Percentiles rank a stretch among this genome's conserved stretches.
Evolutionary conservation across 2,888 invertebrate genomes (phyloP).

Genomic region (Ctena decussata): DNA sequence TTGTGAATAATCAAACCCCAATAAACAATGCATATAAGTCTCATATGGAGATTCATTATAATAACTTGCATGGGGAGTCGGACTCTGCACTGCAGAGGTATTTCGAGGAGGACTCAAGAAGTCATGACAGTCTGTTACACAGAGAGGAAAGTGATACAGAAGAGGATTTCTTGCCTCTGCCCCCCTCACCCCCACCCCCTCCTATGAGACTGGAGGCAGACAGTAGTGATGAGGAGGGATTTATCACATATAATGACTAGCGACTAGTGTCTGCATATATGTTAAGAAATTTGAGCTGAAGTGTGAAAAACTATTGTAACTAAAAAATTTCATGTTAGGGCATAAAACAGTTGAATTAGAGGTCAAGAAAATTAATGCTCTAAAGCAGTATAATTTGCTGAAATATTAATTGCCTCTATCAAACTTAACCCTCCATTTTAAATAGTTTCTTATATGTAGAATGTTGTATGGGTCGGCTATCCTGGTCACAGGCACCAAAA

Average conservation of each 20-base stretch:
- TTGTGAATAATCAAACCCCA: neutral
- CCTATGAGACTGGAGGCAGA: slow-evolving; percentile 57
- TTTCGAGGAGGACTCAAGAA: slow-evolving; percentile 33
- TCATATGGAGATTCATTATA: slow-evolving; percentile 61
- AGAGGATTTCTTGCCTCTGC: slow-evolving; percentile 56
- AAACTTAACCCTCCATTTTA: too few relatives aligned
- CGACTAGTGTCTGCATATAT: too few relatives aligned
- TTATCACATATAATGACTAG: slow-evolving; percentile 3
- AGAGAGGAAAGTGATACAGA: slow-evolving; percentile 63
- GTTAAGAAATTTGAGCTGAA: too few relatives aligned
- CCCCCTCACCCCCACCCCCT: slow-evolving; percentile 67
- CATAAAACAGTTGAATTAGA: too few relatives aligned
- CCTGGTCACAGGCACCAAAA: too few relatives aligned
- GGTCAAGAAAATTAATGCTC: too few relatives aligned
- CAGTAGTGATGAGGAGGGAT: slow-evolving; percentile 29
- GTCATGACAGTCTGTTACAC: slow-evolving; percentile 56
- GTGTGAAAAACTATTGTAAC: too few relatives aligned
- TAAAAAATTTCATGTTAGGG: too few relatives aligned
- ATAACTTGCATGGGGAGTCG: slow-evolving; percentile 50
- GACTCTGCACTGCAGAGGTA: slow-evolving; percentile 30
- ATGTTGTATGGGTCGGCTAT: too few relatives aligned
- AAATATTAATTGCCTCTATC: too few relatives aligned
- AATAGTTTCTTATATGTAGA: too few relatives aligned
- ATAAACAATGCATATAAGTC: slow-evolving; percentile 30
- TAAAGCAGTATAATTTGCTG: too few relatives aligned